Base-by-base conservation (phyloP, 1,140 invertebrate species). In the Diachasma alloeum region DNA sequence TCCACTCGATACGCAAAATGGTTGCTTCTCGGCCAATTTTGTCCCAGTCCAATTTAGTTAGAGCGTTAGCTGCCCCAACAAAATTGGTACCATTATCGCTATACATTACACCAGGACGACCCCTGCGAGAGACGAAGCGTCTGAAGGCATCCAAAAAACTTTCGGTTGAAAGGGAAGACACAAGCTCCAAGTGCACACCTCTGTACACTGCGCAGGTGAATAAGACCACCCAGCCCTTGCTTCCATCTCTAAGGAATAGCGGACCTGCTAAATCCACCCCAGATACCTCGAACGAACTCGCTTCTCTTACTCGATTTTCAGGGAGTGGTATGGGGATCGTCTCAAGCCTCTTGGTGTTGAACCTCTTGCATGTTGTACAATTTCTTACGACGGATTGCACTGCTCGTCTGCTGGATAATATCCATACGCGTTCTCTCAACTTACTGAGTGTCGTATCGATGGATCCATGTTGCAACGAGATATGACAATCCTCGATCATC, bases 1-100 rank as follows among this genome's bases (percentile, higher is more conserved):
- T 80, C 85, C 87, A 89, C 11, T 81, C 56, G 31, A 89, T 90
- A 53, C 79, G 53, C 72, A 78, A 39, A 0, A 68, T 78, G 4
- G 76, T 17, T 53, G 75, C 81, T 17, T 80, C 75, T 56, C 75
- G 78, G 8, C 22, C 19, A 9, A 85, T 79, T 39, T 59, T 22
- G 15, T 78, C 63, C 83, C 84, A 87, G 76, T 89, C 80, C 15
- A 87, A 22, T 44, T 72, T 74, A 53, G 39, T 17, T 17, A 77
- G 10, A 39, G 42, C 26, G 53, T 63, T 59, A 46, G 42, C 37
- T 59, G 77, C 71, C 15, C 79, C 79, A 36, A 59, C 59, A 56
- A 80, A 79, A 63, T 80, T 78, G 0, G 77, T 80, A 19, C 67
- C 79, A 24, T 80, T 74, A 5, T 71, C 70, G 24, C 63, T 73